phyloP scores from a whole-genome alignment of 2,113 vertebrate genomes.

The Colius striatus region DNA sequence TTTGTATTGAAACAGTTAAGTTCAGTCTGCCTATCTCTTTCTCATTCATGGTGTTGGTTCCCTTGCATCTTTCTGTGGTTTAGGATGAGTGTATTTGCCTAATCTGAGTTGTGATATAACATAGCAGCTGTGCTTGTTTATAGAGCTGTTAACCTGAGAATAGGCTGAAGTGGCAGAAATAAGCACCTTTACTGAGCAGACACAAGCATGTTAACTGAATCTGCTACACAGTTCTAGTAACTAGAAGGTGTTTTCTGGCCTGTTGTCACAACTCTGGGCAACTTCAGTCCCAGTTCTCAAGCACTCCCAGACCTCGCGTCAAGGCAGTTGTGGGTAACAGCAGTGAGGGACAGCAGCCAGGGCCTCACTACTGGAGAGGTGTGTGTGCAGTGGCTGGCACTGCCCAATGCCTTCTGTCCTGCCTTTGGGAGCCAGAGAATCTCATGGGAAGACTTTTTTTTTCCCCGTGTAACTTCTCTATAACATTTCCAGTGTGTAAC shows the following conservation, averaged over 20 bases:
- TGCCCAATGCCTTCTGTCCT: too few relatives aligned
- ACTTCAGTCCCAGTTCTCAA: neutral
- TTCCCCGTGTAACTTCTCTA: too few relatives aligned
- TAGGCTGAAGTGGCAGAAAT: neutral
- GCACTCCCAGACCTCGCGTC: neutral
- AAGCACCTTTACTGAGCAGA: neutral
- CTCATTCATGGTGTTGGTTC: neutral
- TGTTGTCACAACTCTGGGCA: neutral
- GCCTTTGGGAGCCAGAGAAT: too few relatives aligned
- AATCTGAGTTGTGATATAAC: neutral
- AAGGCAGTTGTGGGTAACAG: too few relatives aligned
- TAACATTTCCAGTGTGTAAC: too few relatives aligned
- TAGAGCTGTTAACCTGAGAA: neutral
- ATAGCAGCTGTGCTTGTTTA: neutral
- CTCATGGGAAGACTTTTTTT: too few relatives aligned
- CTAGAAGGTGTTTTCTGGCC: neutral
- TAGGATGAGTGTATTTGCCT: neutral
- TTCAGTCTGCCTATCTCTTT: neutral
- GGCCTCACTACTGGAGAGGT: too few relatives aligned
- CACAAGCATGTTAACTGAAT: rapidly evolving
- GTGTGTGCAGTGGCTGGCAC: too few relatives aligned
- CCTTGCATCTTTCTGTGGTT: neutral
- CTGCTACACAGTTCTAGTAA: neutral
- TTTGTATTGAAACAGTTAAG: neutral
- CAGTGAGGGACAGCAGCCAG: too few relatives aligned